These are phyloP conservation scores for Hecatera dysodea DNA, from an alignment of 2,888 invertebrate species.

Conservation along the genomic window DNA sequence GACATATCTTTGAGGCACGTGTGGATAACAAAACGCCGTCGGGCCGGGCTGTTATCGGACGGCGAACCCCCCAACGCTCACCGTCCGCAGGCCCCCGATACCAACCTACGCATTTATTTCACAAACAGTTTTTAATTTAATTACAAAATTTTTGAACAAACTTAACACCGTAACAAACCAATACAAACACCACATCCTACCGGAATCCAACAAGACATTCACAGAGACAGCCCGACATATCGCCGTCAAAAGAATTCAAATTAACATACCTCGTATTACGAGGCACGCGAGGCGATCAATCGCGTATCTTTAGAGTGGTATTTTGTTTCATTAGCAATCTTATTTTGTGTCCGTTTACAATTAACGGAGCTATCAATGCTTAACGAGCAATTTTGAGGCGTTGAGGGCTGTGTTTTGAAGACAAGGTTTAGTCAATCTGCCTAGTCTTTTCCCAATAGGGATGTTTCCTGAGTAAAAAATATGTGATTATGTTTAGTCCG, in stretches of 20 bases:
- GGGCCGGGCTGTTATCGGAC: too few species aligned
- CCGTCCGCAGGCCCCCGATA: too few species aligned
- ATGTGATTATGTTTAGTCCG: too few species aligned
- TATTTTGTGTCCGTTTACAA: constrained; percentile 85
- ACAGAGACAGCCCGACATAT: constrained; percentile 1
- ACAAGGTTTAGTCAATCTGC: not conserved
- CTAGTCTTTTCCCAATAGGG: too few species aligned
- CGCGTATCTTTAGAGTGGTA: constrained; percentile 66
- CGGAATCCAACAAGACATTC: constrained; percentile 14
- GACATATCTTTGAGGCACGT: too few species aligned
- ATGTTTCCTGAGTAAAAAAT: too few species aligned
- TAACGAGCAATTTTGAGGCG: constrained; percentile 74
- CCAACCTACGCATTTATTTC: too few species aligned
- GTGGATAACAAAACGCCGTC: too few species aligned
- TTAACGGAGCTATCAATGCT: constrained; percentile 85
- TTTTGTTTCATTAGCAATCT: constrained; percentile 73
- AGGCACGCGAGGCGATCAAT: constrained; percentile 68
- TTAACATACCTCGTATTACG: constrained; percentile 59
- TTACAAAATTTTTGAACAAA: not conserved
- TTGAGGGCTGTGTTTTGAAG: constrained; percentile 52
- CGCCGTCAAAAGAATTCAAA: constrained; percentile 65
- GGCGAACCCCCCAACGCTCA: too few species aligned
- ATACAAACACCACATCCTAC: not conserved
- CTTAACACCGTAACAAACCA: not conserved
- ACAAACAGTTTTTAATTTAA: too few species aligned